Conservation (phyloP, 30 jellyfish, hydroid and myxozoan species). For the Rhopilema esculentum region DNA sequence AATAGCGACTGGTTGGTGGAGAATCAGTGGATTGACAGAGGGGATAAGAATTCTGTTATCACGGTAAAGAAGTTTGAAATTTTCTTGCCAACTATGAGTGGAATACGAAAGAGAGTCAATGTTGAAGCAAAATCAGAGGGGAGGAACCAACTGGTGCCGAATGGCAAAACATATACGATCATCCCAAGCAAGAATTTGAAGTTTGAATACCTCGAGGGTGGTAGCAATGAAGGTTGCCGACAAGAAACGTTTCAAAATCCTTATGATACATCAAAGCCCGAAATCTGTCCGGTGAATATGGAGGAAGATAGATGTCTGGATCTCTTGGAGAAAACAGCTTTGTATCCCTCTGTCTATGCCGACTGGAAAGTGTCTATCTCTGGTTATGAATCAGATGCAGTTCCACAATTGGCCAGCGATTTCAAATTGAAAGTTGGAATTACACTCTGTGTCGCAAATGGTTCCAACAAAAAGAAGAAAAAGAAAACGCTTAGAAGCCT, state of each 20-base stretch:
- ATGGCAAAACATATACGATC: neutral
- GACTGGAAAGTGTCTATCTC: conserved; percentile 27
- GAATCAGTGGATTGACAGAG: conserved; percentile 41
- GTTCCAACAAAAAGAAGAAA: conserved; percentile 13
- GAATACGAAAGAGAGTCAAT: neutral
- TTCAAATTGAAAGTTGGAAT: conserved; percentile 19
- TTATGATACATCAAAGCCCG: neutral
- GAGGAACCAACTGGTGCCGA: neutral
- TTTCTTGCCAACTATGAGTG: conserved; percentile 18
- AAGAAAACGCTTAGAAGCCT: neutral
- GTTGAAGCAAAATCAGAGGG: neutral
- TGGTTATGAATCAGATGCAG: neutral
- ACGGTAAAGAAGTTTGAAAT: conserved; percentile 25
- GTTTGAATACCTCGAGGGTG: neutral
- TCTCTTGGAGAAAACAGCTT: neutral
- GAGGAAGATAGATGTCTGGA: neutral
- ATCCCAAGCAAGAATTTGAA: neutral
- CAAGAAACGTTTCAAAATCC: conserved; percentile 32
- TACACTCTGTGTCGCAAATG: conserved; percentile 15
- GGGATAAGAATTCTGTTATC: conserved; percentile 30
- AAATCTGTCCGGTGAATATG: conserved; percentile 13
- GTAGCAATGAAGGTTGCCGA: conserved; percentile 21
- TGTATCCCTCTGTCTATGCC: conserved; percentile 33
- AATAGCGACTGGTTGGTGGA: conserved; percentile 50
- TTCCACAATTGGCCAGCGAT: neutral